Conservation (phyloP, 1,140 invertebrate species). For the Saccostrea cuccullata region DNA sequence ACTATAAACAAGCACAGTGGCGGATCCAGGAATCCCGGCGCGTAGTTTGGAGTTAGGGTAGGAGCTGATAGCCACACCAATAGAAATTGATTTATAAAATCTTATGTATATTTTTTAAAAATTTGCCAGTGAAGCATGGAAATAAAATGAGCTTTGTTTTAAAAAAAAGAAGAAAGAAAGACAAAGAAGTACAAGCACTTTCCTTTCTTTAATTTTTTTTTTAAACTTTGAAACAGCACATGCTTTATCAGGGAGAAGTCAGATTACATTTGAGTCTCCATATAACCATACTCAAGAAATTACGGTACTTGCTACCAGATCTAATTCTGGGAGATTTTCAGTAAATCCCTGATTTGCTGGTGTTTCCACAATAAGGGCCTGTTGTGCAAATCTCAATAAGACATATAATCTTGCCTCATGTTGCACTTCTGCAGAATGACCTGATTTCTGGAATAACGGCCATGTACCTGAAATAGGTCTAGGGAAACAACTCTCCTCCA, state of each 20-base stretch:
- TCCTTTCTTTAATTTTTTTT: neutral
- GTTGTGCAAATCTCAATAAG: constrained; percentile 15
- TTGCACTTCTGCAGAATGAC: neutral
- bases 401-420: neutral
- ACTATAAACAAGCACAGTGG: no score
- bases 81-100: no score
- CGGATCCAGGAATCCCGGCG: no score
- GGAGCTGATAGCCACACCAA: no score
- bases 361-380: constrained; percentile 2
- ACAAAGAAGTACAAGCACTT: neutral
- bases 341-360: neutral
- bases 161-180: neutral
- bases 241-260: neutral
- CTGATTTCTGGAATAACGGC: neutral
- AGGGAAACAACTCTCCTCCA: neutral
- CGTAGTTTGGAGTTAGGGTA: no score
- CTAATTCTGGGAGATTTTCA: constrained; percentile 26
- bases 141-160: no score
- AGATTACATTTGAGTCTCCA: neutral
- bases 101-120: no score
- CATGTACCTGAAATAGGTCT: neutral
- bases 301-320: neutral
- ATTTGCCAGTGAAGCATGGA: no score
- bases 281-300: neutral
- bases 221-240: neutral